Evolutionary conservation across 2,888 invertebrate genomes (phyloP), one percentile per base, ranked within the genome.

Genomic region (Melinaea menophilus): DNA sequence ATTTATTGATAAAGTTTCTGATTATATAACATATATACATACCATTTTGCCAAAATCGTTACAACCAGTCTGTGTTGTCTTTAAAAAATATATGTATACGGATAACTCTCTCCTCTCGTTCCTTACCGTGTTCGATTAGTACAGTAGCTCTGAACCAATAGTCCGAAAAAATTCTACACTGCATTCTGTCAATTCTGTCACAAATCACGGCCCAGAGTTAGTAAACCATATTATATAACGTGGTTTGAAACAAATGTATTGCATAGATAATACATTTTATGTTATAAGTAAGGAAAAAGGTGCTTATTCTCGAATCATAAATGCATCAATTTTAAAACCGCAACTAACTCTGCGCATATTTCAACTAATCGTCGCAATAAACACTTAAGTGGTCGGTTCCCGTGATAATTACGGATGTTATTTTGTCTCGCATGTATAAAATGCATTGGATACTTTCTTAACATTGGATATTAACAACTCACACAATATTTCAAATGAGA

Each of bases 351-450:
- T 58, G 67, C 69, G 72, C 80, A 86, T 86, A 77, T 82, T 81
- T 82, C 79, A 75, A 70, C 82, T 88, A 88, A 89, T 86, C 81
- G 81, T 68, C 77, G 78, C 78, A 77, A 82, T 77, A 78, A 76
- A 72, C 77, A 77, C 76, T 81, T 79, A 82, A 80, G 77, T 73
- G 72, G 75, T 72, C 67, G 73, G 73, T 75, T 75, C 73, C 72
- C 68, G 75, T 77, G 79, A 80, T 84, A 85, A 87, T 85, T 82
- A 78, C 79, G 83, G 81, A 81, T 82, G 86, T 81, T 80, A 82
- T 84, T 83, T 85, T 76, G 82, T 82, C 80, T 69, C 73, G 74
- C 72, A 73, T 74, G 70, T 75, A 73, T 72, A 67, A 73, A 76
- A 75, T 70, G 69, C 72, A 65, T 70, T 64, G 71, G 78, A 80